Evolutionary conservation across 2,113 vertebrate species (phyloP), one percentile per base, ranked within the genome.

Genomic region (Panthera leo): DNA sequence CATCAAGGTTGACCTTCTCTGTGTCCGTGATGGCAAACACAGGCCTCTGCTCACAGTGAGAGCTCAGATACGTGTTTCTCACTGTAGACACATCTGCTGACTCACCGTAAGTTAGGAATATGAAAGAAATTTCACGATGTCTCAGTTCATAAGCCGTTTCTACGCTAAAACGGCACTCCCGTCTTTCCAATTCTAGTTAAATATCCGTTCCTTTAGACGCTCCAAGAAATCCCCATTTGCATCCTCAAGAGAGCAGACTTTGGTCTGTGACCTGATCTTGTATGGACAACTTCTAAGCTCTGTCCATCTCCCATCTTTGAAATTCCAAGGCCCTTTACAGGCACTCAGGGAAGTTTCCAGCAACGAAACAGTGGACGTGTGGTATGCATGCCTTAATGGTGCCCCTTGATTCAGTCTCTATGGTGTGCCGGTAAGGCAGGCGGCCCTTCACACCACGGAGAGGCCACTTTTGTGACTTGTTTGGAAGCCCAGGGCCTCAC

Each of bases 301-400:
- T 0, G 3, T 2, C 42, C 21, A 27, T 4, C 31, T 42, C 14
- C 27, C 12, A 12, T 12, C 45, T 36, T 27, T 27, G 34, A 68
- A 87, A 73, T 88, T 39, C 61, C 65, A 73, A 75, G 34, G 25
- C 15, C 29, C 61, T 63, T 36, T 42, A n/a, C 7, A 80, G 48
- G 83, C 36, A 36, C 36, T 36, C 36, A 36, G 36, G 36, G 36
- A 36, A 36, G 36, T 36, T 36, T 36, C 36, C 36, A 36, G 36
- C 4, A 6, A 3, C 1, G 31, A 29, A 16, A 51, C 45, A 1
- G 16, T 12, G 45, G 21, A 5, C 0, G 0, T 67, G 23, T 15
- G 29, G 29, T 11, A 12, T 2, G 34, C 1, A 0, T 0, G 3
- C n/a, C 6, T 39, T n/a, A 23, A 18, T 1, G 6, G 10, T 65